A percentile compares a stretch with the other conserved stretches of the same genome.
These are phyloP conservation scores for Leptinotarsa tumamoca DNA, from an alignment of 2,888 invertebrate species.

Conservation along the genomic window DNA sequence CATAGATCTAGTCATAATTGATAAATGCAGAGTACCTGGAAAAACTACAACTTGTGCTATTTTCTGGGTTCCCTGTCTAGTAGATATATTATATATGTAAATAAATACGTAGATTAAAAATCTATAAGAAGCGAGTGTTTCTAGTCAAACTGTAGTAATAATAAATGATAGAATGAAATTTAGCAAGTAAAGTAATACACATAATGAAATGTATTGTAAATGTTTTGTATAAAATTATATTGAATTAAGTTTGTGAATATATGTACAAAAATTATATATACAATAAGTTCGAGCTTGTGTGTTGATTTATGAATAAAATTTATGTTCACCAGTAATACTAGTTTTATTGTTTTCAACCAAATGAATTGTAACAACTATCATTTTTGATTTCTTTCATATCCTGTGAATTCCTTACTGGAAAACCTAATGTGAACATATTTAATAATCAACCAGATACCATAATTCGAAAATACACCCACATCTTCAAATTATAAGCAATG, in stretches of 20 bases:
- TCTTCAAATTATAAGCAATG: too few relatives aligned
- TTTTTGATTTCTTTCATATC: too few relatives aligned
- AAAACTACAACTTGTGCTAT: slow-evolving; percentile 13
- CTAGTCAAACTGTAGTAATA: slow-evolving; percentile 45
- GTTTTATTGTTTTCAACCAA: background rate
- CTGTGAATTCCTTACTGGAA: too few relatives aligned
- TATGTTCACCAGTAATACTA: background rate
- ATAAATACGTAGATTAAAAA: slow-evolving; percentile 38
- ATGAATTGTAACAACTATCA: too few relatives aligned
- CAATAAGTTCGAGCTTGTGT: slow-evolving; percentile 12
- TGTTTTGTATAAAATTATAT: slow-evolving; percentile 18
- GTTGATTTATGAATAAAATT: slow-evolving; percentile 22
- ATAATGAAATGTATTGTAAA: slow-evolving; percentile 11
- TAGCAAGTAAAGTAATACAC: background rate
- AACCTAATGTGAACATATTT: too few relatives aligned
- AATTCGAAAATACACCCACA: too few relatives aligned
- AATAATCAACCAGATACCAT: too few relatives aligned
- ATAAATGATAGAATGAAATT: background rate
- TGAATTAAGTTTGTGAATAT: slow-evolving; percentile 11
- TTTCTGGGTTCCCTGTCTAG: slow-evolving; percentile 8
- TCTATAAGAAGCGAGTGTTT: slow-evolving; percentile 48
- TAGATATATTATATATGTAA: slow-evolving; percentile 27
- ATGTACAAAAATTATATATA: slow-evolving; percentile 19
- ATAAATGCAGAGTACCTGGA: slow-evolving; percentile 1
- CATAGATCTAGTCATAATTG: slow-evolving; percentile 4